Percentiles rank a stretch among this genome's conserved stretches.
These are phyloP conservation scores for Neopipo cinnamomea DNA, from an alignment of 2,113 vertebrate species.

Conservation along the genomic window DNA sequence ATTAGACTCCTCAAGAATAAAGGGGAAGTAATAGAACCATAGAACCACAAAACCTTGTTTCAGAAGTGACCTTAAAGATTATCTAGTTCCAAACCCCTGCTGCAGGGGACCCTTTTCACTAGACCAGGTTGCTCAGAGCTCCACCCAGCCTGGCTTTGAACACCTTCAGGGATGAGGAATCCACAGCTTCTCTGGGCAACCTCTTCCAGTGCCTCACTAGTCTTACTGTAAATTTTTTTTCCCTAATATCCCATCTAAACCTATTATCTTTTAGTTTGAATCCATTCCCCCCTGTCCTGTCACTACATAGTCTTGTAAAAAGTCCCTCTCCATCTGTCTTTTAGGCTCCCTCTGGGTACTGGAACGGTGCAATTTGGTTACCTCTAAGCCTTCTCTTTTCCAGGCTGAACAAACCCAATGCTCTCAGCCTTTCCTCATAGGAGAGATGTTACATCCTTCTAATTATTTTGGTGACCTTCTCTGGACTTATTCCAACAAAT, in stretches of 20 bases:
- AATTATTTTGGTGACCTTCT: not conserved
- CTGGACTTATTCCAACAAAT: not conserved
- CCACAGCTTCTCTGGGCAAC: not conserved
- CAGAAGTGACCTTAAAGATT: not conserved
- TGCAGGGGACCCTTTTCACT: not conserved
- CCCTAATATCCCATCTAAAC: not conserved
- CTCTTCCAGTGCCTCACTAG: not conserved
- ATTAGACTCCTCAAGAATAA: not conserved
- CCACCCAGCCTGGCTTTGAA: not conserved
- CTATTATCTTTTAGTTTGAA: not conserved
- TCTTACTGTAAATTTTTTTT: not conserved
- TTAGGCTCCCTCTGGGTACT: not conserved
- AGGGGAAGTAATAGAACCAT: not conserved
- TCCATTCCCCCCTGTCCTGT: not conserved
- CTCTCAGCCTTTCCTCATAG: not conserved
- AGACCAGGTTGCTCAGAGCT: not conserved
- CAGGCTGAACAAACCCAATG: not conserved
- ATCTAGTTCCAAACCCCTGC: not conserved
- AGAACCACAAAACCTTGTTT: not conserved
- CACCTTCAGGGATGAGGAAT: not conserved
- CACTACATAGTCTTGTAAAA: not conserved
- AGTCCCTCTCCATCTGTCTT: not conserved
- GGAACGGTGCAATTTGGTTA: not conserved
- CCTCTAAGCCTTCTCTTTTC: not conserved
- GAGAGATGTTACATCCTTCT: not conserved